Conservation (phyloP, 2,113 vertebrate species). For the Chloropsis hardwickii region DNA sequence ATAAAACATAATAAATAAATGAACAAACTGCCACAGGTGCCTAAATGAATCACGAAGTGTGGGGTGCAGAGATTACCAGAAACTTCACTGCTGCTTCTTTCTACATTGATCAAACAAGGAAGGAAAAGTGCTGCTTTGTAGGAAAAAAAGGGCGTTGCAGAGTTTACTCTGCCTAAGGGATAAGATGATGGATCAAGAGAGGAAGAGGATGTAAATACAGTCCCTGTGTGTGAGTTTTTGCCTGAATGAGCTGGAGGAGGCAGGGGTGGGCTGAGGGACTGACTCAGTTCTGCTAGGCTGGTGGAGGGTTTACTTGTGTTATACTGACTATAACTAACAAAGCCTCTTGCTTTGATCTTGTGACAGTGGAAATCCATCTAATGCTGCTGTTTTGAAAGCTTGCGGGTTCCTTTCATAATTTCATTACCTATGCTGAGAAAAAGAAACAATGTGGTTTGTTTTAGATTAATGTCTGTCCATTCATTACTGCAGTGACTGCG, state of each 20-base stretch:
- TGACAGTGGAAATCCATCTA: slow-evolving; percentile 41
- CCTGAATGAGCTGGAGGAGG: not conserved
- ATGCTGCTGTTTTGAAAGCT: slow-evolving; percentile 34
- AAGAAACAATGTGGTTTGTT: slow-evolving; percentile 64
- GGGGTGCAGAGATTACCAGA: not conserved
- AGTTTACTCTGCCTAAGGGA: not conserved
- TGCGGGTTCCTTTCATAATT: slow-evolving; percentile 57
- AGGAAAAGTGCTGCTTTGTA: not conserved
- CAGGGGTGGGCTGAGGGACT: not conserved
- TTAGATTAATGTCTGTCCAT: slow-evolving; percentile 56
- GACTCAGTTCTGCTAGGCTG: not conserved
- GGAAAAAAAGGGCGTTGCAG: not conserved
- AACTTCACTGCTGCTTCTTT: not conserved
- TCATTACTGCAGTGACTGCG: not conserved
- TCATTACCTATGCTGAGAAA: slow-evolving; percentile 44
- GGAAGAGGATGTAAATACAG: not conserved
- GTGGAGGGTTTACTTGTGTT: not conserved
- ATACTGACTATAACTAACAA: slow-evolving; percentile 28
- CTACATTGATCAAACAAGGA: not conserved
- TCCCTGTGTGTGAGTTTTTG: not conserved
- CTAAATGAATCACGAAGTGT: not conserved
- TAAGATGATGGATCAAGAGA: not conserved
- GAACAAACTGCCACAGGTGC: too few species aligned
- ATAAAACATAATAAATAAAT: too few species aligned
- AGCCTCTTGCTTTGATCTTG: slow-evolving; percentile 63